A percentile compares a stretch with the other conserved stretches of the same genome.
phyloP scores from a whole-genome alignment of 2,888 invertebrate species.

The Macrosiphum euphorbiae region DNA sequence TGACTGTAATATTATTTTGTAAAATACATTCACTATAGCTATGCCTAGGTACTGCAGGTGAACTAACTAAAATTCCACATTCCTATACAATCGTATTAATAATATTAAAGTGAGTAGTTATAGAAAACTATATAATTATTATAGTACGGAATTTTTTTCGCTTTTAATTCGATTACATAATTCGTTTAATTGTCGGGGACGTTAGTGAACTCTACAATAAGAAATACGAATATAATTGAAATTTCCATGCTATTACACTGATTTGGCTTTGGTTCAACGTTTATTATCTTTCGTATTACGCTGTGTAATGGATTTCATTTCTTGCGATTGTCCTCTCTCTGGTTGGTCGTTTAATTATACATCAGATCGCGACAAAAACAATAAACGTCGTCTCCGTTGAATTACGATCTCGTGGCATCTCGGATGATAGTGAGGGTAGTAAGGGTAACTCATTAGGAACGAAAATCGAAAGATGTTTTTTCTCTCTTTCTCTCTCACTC shows the following conservation, averaged over 20 bases:
- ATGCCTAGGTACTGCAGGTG: background rate
- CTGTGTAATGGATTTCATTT: slow-evolving; percentile 53
- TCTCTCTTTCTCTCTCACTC: background rate
- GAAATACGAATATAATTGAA: slow-evolving; percentile 58
- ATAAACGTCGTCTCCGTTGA: slow-evolving; percentile 52
- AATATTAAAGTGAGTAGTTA: background rate
- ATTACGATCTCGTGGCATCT: slow-evolving; percentile 23
- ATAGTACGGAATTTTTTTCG: background rate
- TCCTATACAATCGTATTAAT: background rate
- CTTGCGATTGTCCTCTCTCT: slow-evolving; percentile 52
- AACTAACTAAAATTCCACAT: background rate
- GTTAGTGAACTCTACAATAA: slow-evolving; percentile 15
- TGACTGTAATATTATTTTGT: background rate
- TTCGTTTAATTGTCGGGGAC: background rate
- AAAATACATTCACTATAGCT: background rate
- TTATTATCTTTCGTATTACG: slow-evolving; percentile 56
- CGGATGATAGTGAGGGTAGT: background rate
- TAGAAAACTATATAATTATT: background rate
- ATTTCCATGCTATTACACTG: slow-evolving; percentile 61
- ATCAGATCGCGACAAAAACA: slow-evolving; percentile 60
- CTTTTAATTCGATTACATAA: background rate
- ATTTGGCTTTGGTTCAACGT: slow-evolving; percentile 58
- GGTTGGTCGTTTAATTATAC: slow-evolving; percentile 58
- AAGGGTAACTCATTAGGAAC: slow-evolving; percentile 51
- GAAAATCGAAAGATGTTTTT: slow-evolving; percentile 43